These are phyloP conservation scores for Siniperca knerii DNA, from an alignment of 2,113 vertebrate genomes.

Conservation along the genomic window DNA sequence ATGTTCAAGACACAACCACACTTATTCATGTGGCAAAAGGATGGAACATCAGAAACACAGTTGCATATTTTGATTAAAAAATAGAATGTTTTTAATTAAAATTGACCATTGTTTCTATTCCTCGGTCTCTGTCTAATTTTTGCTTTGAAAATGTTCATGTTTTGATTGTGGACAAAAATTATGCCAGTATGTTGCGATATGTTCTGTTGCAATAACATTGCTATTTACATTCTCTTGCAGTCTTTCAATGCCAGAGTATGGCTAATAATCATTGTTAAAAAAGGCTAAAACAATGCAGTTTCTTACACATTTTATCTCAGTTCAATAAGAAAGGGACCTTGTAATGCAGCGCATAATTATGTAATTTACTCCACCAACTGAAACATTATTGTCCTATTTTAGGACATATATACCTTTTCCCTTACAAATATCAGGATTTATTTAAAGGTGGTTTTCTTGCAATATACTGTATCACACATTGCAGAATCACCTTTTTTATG, in stretches of 20 bases:
- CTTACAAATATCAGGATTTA: not conserved
- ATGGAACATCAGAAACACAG: constrained; percentile 71
- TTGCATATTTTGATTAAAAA: constrained; percentile 84
- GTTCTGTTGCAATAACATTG: not conserved
- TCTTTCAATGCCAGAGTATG: not conserved
- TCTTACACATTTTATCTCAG: not conserved
- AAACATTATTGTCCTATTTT: not conserved
- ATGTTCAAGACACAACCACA: constrained; percentile 57
- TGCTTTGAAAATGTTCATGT: constrained; percentile 13
- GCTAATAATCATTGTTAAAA: not conserved
- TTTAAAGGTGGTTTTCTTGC: not conserved
- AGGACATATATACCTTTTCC: no score
- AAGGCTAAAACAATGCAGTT: not conserved
- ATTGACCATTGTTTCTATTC: constrained; percentile 74
- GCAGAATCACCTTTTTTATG: not conserved
- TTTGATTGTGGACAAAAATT: not conserved
- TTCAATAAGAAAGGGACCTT: not conserved
- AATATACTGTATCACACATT: not conserved
- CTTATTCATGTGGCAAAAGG: constrained; percentile 51
- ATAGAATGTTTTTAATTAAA: constrained; percentile 85
- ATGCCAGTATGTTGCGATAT: not conserved
- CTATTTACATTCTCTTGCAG: not conserved
- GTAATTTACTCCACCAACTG: not conserved
- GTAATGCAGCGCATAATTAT: not conserved
- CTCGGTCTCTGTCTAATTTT: constrained; percentile 39